A percentile compares a stretch with the other conserved stretches of the same genome.
phyloP scores from a whole-genome alignment of 2,797 vertebrate species.

The Lepilemur septentrionalis region DNA sequence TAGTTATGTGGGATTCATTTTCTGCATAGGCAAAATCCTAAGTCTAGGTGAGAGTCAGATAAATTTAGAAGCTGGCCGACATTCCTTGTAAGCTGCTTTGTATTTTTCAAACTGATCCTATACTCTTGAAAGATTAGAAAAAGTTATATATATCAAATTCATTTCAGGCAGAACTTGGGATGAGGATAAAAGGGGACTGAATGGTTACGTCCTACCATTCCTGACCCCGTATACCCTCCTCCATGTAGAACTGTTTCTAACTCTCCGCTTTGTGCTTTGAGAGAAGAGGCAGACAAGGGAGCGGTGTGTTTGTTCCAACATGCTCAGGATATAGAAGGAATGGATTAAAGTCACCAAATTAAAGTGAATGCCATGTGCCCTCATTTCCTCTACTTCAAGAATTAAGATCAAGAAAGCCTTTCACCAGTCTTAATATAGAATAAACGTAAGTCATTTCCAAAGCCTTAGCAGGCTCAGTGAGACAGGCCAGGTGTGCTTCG shows the following conservation, averaged over 20 bases:
- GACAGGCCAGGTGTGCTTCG: too few species aligned
- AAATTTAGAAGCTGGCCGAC: constrained; percentile 51
- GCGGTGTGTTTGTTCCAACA: not conserved
- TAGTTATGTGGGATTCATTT: constrained; percentile 20
- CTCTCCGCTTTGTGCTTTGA: not conserved
- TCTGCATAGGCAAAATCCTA: constrained; percentile 3
- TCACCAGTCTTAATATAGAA: not conserved
- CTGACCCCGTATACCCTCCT: not conserved
- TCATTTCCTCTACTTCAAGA: not conserved
- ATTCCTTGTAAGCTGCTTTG: constrained; percentile 14
- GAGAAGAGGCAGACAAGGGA: not conserved
- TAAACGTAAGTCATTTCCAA: not conserved
- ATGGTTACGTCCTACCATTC: not conserved
- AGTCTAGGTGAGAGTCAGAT: constrained; percentile 47
- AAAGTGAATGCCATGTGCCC: not conserved
- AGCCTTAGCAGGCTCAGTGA: accelerated
- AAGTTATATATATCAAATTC: not conserved
- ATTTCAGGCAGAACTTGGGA: not conserved
- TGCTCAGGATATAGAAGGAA: not conserved
- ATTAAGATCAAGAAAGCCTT: not conserved
- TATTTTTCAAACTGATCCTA: not conserved
- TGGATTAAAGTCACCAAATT: not conserved
- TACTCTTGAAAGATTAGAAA: constrained; percentile 18
- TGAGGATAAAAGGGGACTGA: not conserved
- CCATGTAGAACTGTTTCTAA: not conserved